Percentiles rank a stretch among this genome's conserved stretches.
phyloP scores from a whole-genome alignment of 2,113 vertebrate genomes.

The Cardinalis cardinalis region DNA sequence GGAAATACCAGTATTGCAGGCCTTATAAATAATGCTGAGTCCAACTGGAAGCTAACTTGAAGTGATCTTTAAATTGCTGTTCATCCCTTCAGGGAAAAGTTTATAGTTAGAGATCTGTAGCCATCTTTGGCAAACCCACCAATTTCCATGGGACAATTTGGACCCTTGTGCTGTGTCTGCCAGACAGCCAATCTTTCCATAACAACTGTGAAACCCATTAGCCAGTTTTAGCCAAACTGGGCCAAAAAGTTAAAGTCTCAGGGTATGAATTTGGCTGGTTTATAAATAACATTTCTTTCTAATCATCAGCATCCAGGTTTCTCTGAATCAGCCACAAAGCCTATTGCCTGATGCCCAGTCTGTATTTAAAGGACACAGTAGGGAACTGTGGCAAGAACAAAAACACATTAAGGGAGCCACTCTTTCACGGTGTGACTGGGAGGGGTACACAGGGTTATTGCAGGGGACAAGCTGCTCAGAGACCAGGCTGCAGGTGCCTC shows the following conservation, averaged over 20 bases:
- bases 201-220: background rate
- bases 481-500: conserved; percentile 8
- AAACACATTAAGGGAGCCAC: background rate
- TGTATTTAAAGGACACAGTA: background rate
- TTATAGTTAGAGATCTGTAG: background rate
- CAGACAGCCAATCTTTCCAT: background rate
- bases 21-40: background rate
- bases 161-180: background rate
- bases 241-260: background rate
- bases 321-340: background rate
- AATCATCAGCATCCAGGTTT: background rate
- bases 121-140: background rate
- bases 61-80: background rate
- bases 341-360: background rate
- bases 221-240: background rate
- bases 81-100: background rate
- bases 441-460: background rate
- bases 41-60: background rate
- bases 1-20: background rate
- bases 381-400: background rate
- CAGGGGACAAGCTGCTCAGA: background rate
- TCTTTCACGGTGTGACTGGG: background rate
- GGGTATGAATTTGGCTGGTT: background rate
- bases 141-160: background rate
- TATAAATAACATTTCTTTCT: background rate